Evolutionary conservation across 2,113 vertebrate genomes (phyloP).

Genomic region (Pholis gunnellus): DNA sequence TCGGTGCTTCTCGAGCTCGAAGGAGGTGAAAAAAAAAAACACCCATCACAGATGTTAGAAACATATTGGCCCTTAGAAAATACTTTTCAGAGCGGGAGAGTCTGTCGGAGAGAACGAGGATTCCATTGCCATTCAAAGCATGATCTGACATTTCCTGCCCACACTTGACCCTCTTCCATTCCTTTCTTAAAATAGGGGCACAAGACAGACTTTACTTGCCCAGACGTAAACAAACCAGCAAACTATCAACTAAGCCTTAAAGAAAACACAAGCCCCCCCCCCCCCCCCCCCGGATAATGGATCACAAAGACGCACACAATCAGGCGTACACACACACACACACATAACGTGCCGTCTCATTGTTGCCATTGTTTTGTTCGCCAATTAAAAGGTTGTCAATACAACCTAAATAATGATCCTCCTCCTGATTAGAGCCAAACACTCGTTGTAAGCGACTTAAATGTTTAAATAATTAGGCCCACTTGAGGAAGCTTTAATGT

Average conservation of each 20-base stretch:
- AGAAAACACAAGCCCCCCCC: not conserved
- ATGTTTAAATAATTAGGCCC: constrained; percentile 41
- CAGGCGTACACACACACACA: not conserved
- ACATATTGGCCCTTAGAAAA: constrained; percentile 4
- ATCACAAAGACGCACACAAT: constrained; percentile 17
- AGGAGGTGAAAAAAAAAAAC: not conserved
- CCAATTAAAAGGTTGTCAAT: constrained; percentile 49
- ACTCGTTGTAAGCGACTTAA: constrained; percentile 6
- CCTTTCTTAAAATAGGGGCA: constrained; percentile 28
- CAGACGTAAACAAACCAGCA: constrained; percentile 58
- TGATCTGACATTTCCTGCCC: constrained; percentile 38
- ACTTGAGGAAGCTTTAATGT: constrained; percentile 26
- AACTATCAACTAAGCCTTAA: constrained; percentile 45
- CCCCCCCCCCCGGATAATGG: constrained; percentile 27
- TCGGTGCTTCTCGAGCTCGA: constrained; percentile 25
- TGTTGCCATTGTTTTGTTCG: constrained; percentile 31
- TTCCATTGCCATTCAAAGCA: constrained; percentile 2
- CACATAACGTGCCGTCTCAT: not conserved
- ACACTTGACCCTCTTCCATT: constrained; percentile 52
- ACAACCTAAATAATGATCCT: constrained; percentile 16
- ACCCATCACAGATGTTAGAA: constrained; percentile 9
- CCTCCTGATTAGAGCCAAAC: constrained; percentile 13
- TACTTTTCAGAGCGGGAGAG: constrained; percentile 3
- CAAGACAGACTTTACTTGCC: constrained; percentile 26
- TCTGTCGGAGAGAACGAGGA: constrained; percentile 8